Conservation (phyloP, 1,140 invertebrate species). For the Drosophila ohnishii region DNA sequence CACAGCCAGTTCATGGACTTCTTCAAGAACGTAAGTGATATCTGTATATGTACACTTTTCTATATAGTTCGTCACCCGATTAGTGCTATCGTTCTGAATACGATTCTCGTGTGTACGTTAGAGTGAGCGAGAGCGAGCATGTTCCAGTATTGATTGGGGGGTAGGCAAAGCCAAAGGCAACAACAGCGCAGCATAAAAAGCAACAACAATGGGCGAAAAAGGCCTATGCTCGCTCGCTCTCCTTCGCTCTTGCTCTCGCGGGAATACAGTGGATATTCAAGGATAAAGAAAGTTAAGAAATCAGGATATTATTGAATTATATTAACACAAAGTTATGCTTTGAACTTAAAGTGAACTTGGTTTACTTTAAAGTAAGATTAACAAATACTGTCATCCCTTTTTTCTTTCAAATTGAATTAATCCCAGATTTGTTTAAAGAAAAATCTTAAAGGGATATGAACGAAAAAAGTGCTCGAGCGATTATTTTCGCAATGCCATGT, state of each 20-base stretch:
- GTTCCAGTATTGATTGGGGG: conserved; percentile 47
- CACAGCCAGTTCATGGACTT: conserved; percentile 64
- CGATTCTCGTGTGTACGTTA: conserved; percentile 3
- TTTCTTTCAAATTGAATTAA: neutral
- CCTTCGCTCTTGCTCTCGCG: conserved; percentile 18
- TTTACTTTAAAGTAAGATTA: neutral
- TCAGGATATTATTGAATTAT: neutral
- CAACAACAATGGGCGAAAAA: conserved; percentile 39
- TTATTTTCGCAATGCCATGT: neutral
- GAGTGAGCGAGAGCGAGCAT: conserved; percentile 18
- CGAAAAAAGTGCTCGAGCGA: neutral
- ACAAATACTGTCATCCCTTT: too few species aligned
- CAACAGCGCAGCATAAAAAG: conserved; percentile 42
- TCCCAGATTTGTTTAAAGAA: neutral
- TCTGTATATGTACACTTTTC: neutral
- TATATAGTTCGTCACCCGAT: conserved; percentile 37
- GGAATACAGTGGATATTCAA: conserved; percentile 13
- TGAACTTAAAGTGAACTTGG: neutral
- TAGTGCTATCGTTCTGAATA: conserved; percentile 21
- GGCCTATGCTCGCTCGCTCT: conserved; percentile 43
- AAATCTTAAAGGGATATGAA: too few species aligned
- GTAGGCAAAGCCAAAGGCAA: conserved; percentile 9
- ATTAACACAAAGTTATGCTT: neutral
- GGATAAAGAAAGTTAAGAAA: neutral
- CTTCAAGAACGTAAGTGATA: conserved; percentile 70